Evolutionary conservation across 2,888 invertebrate species (phyloP).

Genomic region (Tipula helvola): DNA sequence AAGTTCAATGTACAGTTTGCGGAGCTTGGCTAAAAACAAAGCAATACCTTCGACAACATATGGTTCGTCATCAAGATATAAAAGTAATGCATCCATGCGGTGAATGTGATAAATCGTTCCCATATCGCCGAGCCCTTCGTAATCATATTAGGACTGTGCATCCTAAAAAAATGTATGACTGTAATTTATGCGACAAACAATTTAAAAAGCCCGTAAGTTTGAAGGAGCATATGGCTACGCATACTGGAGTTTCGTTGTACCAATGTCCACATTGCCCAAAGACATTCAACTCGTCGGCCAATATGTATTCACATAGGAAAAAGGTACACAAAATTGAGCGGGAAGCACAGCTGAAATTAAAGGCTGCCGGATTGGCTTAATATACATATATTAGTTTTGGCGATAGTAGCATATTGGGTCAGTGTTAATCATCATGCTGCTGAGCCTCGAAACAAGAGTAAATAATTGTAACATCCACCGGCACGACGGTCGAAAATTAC

Average conservation of each 20-base stretch:
- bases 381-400: not conserved
- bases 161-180: conserved; percentile 26
- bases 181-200: conserved; percentile 30
- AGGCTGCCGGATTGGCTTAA: not conserved
- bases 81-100: conserved; percentile 26
- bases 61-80: conserved; percentile 27
- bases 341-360: conserved; percentile 19
- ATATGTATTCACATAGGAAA: conserved; percentile 34
- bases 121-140: conserved; percentile 23
- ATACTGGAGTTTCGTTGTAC: conserved; percentile 33
- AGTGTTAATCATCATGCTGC: not conserved
- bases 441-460: not conserved
- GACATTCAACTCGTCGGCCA: conserved; percentile 35
- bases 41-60: conserved; percentile 30
- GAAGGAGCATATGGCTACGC: conserved; percentile 33
- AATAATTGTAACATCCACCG: not conserved
- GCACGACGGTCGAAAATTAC: not conserved
- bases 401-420: not conserved
- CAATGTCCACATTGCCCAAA: conserved; percentile 32
- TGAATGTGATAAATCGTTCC: conserved; percentile 25
- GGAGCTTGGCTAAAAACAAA: conserved; percentile 32
- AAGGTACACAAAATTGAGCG: conserved; percentile 32
- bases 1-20: conserved; percentile 30
- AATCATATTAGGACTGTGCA: conserved; percentile 33
- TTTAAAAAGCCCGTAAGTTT: conserved; percentile 23